These are phyloP conservation scores for Sorex fumeus DNA, from an alignment of 2,113 vertebrate genomes.

Conservation along the genomic window DNA sequence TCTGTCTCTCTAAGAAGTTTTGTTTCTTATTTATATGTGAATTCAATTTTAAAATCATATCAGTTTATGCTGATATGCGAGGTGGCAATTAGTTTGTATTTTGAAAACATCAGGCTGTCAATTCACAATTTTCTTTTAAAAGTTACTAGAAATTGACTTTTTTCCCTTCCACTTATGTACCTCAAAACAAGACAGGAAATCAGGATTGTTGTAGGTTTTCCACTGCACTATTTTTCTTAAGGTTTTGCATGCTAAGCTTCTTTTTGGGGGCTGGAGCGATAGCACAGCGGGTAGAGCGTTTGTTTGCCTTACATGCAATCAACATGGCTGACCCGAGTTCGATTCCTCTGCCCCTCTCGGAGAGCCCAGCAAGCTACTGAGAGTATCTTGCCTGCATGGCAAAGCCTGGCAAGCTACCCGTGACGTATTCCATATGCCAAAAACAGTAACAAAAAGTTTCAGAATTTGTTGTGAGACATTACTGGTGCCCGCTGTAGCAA, in stretches of 20 bases:
- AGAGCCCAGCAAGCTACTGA: no score
- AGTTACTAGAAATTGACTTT: neutral
- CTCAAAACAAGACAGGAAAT: neutral
- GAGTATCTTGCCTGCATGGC: no score
- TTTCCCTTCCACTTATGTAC: neutral
- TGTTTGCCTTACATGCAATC: no score
- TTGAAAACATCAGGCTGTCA: neutral
- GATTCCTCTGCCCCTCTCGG: no score
- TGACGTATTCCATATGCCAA: no score
- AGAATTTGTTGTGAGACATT: no score
- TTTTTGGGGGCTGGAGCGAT: no score
- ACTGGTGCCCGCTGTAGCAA: no score
- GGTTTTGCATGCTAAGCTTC: neutral
- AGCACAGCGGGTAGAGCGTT: no score
- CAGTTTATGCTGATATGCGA: conserved; percentile 21
- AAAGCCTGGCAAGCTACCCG: no score
- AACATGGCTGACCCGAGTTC: no score
- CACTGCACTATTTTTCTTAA: neutral
- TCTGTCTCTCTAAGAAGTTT: conserved; percentile 19
- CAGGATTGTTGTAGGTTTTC: neutral
- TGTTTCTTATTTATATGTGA: neutral
- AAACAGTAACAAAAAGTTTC: no score
- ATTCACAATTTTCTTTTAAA: conserved; percentile 2
- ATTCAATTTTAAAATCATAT: conserved; percentile 40
- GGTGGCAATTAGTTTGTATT: conserved; percentile 29